These are phyloP conservation scores for Gavialis gangeticus DNA, from an alignment of 2,113 vertebrate genomes.

Conservation along the genomic window DNA sequence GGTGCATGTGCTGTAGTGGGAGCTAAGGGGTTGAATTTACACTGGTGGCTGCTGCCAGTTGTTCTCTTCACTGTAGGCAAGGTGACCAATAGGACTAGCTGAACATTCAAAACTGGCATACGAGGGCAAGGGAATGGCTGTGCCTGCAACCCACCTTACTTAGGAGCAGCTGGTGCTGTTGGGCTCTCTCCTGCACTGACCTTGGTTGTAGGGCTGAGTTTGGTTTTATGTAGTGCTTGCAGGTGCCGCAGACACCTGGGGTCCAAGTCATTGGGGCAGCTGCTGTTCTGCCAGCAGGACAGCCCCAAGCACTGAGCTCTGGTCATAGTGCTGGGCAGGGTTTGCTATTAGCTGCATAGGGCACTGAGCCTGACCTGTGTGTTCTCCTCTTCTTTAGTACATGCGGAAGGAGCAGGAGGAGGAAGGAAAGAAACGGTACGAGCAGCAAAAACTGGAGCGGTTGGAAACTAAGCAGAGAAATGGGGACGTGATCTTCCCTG, in stretches of 20 bases:
- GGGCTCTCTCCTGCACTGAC: background rate
- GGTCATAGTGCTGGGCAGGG: background rate
- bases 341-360: background rate
- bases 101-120: background rate
- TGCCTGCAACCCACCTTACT: background rate
- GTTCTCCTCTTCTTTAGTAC: slow-evolving; percentile 78
- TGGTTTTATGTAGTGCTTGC: background rate
- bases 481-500: slow-evolving; percentile 78
- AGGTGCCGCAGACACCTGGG: background rate
- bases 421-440: slow-evolving; percentile 90
- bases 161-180: too few relatives aligned
- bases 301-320: background rate
- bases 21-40: background rate
- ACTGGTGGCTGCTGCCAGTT: background rate
- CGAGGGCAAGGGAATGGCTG: background rate
- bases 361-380: background rate
- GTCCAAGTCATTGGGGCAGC: background rate
- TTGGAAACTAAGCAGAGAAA: slow-evolving; percentile 88
- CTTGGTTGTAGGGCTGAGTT: background rate
- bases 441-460: slow-evolving; percentile 91
- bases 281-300: background rate
- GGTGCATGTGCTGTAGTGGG: background rate
- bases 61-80: too few relatives aligned
- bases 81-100: too few relatives aligned
- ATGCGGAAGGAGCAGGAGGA: slow-evolving; percentile 84